Evolutionary conservation across 2,888 invertebrate species (phyloP).

Genomic region (Chromoteleia sp.): DNA sequence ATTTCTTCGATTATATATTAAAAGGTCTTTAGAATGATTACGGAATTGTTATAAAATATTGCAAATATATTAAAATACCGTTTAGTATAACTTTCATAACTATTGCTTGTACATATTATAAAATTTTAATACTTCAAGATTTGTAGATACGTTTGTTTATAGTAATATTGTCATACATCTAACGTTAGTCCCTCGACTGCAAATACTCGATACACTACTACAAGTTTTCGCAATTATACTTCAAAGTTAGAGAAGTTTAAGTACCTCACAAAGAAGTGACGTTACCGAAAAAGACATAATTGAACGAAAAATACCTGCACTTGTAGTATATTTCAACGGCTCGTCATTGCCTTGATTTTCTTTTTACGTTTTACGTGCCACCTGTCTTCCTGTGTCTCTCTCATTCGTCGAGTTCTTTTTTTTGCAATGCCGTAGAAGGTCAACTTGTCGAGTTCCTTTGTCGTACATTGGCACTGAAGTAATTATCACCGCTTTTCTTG

Average conservation of each 20-base stretch:
- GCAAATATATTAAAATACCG: too few relatives aligned
- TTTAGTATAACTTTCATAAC: too few relatives aligned
- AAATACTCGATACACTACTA: too few relatives aligned
- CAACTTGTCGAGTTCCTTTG: conserved; percentile 59
- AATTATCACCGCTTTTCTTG: conserved; percentile 67
- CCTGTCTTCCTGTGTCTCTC: conserved; percentile 19
- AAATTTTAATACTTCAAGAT: too few relatives aligned
- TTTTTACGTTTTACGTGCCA: conserved; percentile 27
- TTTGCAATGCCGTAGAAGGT: conserved; percentile 43
- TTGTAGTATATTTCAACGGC: conserved; percentile 2
- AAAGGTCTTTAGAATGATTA: too few relatives aligned
- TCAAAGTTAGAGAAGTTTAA: background rate
- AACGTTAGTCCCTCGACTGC: too few relatives aligned
- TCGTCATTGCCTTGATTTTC: conserved; percentile 22
- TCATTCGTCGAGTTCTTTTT: conserved; percentile 9
- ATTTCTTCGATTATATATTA: too few relatives aligned
- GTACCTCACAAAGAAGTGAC: background rate
- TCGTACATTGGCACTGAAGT: conserved; percentile 60
- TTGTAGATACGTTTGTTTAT: too few relatives aligned
- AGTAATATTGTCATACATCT: too few relatives aligned
- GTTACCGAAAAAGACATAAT: conserved; percentile 15
- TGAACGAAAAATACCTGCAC: conserved; percentile 8
- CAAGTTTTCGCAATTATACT: background rate
- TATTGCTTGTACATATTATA: too few relatives aligned
- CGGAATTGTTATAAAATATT: too few relatives aligned